Conservation (phyloP, 2,113 vertebrate genomes). For the Anarrhichthys ocellatus region DNA sequence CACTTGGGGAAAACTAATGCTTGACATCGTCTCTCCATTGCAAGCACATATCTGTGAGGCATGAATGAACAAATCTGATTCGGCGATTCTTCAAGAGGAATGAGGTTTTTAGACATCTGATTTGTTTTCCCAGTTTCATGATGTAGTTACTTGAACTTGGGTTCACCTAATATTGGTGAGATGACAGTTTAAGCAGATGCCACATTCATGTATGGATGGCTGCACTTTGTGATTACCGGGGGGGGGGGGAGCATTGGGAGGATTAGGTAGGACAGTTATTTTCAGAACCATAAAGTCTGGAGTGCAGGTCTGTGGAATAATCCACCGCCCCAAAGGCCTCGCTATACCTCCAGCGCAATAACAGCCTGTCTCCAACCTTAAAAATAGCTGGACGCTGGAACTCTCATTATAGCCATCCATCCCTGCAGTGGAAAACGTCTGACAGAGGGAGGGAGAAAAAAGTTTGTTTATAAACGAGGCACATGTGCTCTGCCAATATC, state of each 20-base stretch:
- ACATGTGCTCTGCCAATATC: conserved; percentile 42
- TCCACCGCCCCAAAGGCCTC: conserved; percentile 74
- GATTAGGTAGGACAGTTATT: conserved; percentile 77
- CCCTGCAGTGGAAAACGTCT: conserved; percentile 72
- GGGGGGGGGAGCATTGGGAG: conserved; percentile 63
- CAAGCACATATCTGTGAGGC: conserved; percentile 20
- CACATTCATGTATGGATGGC: conserved; percentile 73
- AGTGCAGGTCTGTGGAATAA: conserved; percentile 79
- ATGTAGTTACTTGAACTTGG: conserved; percentile 54
- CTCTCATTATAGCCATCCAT: conserved; percentile 78
- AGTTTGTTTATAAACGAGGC: conserved; percentile 69
- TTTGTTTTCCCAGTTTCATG: conserved; percentile 41
- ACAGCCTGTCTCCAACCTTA: conserved; percentile 71
- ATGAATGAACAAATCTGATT: conserved; percentile 49
- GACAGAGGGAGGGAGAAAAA: conserved; percentile 47
- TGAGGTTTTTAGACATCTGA: conserved; percentile 12
- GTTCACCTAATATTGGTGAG: conserved; percentile 62
- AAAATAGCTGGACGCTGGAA: conserved; percentile 78
- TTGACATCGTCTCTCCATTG: conserved; percentile 9
- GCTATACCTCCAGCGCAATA: conserved; percentile 71
- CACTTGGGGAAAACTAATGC: conserved; percentile 17
- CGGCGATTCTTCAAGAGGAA: conserved; percentile 13
- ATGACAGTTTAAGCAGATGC: conserved; percentile 77
- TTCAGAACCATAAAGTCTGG: conserved; percentile 80
- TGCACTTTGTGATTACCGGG: conserved; percentile 77